Evolutionary conservation across 2,797 vertebrate species (phyloP).

Genomic region (Myotis pilosus): DNA sequence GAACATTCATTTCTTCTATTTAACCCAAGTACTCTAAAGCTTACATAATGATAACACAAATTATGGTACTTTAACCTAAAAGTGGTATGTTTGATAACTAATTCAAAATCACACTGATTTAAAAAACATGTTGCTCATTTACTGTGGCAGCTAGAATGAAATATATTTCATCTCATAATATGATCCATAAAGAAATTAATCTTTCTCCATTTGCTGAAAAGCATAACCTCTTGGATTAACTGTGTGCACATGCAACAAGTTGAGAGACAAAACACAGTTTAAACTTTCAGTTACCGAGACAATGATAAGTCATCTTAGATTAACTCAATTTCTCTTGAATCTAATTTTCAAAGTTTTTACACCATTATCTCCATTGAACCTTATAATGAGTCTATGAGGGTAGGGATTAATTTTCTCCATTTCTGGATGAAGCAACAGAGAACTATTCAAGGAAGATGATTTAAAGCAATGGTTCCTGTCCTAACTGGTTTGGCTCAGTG

Average conservation of each 20-base stretch:
- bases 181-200: not conserved
- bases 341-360: not conserved
- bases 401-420: not conserved
- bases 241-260: not conserved
- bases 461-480: slow-evolving; percentile 11
- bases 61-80: not conserved
- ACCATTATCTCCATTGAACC: not conserved
- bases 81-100: not conserved
- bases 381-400: not conserved
- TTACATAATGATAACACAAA: not conserved
- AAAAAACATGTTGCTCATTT: not conserved
- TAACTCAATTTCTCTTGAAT: not conserved
- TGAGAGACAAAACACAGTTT: slow-evolving; percentile 5
- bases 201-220: not conserved
- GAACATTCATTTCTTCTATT: not conserved
- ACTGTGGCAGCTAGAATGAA: rapidly evolving
- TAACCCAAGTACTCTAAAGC: not conserved
- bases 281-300: not conserved
- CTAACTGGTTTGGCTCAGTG: no score
- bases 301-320: not conserved
- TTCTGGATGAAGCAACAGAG: not conserved
- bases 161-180: not conserved
- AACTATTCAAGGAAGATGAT: slow-evolving; percentile 5
- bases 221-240: rapidly evolving
- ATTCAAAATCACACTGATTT: not conserved